Evolutionary conservation across 2,113 vertebrate genomes (phyloP), one percentile per base, ranked within the genome.

Genomic region (Butorides virescens): DNA sequence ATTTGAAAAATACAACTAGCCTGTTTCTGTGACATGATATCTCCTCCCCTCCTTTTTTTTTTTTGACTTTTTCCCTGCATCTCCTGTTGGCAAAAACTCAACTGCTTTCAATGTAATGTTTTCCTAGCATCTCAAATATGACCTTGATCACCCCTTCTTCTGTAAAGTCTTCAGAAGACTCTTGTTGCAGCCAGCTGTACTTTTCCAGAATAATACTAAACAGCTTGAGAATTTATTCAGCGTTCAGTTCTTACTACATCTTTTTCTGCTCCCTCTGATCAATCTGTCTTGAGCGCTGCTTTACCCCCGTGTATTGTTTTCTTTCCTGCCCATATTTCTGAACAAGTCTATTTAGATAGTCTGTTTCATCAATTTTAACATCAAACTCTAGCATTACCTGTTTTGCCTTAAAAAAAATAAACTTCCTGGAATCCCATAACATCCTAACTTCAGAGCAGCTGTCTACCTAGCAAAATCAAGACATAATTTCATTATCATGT

Each of bases 291-390:
- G 78, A 77, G 42, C 59, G 68, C 63, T 71, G 66, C 67, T 92
- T 91, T 88, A 94, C 87, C 66, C 70, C 3, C 0, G 62, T 82
- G 62, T 78, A 93, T 93, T 96, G 89, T 76, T 91, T 95, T 85
- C 77, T 83, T 88, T 70, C 71, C 71, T 80, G 85, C 90, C 94
- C 88, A 76, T 66, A 58, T 94, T 92, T 94, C 88, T 92, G 74
- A 94, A 88, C 68, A 39, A 90, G 27, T 66, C 93, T 96, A 53
- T 92, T 95, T 96, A 97, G 81, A 85, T 66, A 96, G 92, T 96
- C 96, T 95, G 93, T 97, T 96, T 95, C 91, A 97, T 95, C 86
- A 96, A 80, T 95, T 92, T 83, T 74, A 93, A 93, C 90, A 95
- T 94, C 88, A 95, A 96, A 92, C 71, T 73, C 85, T 58, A 90